phyloP scores from a whole-genome alignment of 1,140 invertebrate species.

The Pseudomyrmex concolor region DNA sequence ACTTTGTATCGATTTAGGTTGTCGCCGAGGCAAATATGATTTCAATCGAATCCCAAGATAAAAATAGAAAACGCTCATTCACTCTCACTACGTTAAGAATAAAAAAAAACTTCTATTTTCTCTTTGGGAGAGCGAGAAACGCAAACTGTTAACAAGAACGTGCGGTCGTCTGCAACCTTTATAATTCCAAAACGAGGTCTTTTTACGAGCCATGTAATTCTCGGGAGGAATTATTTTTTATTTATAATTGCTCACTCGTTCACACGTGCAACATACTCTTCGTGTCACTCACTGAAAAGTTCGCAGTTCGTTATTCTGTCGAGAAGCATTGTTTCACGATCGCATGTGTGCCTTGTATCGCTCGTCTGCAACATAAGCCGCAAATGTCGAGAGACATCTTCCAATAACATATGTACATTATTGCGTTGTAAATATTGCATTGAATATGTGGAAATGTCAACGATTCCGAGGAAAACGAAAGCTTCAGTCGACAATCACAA shows the following conservation, averaged over 20 bases:
- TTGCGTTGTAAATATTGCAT: not conserved
- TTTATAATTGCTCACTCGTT: not conserved
- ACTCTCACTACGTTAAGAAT: not conserved
- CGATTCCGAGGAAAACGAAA: not conserved
- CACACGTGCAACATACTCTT: not conserved
- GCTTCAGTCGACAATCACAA: not conserved
- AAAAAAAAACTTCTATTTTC: not conserved
- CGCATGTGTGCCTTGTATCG: not conserved
- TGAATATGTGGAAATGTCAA: not conserved
- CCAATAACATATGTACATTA: not conserved
- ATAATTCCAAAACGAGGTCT: not conserved
- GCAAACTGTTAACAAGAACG: not conserved
- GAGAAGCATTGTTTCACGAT: not conserved
- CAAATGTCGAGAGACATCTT: not conserved
- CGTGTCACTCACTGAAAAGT: not conserved
- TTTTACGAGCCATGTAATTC: not conserved
- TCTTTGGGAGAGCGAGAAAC: not conserved
- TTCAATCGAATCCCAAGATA: slow-evolving; percentile 25
- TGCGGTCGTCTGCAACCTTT: not conserved
- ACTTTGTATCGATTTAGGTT: slow-evolving; percentile 53
- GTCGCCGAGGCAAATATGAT: slow-evolving; percentile 18
- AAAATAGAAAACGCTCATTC: slow-evolving; percentile 9
- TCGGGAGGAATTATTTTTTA: not conserved
- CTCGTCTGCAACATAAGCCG: not conserved
- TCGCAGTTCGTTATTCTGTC: not conserved